phyloP scores from a whole-genome alignment of 2,113 vertebrate species.

The Cebidichthys violaceus region DNA sequence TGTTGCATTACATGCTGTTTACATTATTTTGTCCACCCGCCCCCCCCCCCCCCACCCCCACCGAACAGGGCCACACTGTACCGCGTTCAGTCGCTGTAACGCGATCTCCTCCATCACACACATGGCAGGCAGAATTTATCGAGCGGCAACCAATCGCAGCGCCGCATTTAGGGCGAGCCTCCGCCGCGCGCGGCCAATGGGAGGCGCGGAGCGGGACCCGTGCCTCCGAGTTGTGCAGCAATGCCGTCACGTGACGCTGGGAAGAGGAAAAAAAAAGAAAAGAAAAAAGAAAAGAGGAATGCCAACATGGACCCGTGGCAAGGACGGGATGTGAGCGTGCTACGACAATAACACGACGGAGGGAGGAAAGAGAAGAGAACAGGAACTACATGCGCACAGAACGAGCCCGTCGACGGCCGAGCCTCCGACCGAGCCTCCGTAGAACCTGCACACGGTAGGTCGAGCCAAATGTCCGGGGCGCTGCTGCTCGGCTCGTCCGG shows the following conservation, averaged over 20 bases:
- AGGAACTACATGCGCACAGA: neutral
- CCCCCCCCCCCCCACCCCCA: too few relatives aligned
- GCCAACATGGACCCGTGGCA: constrained; percentile 88
- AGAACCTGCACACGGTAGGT: constrained; percentile 59
- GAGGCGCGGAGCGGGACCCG: constrained; percentile 37
- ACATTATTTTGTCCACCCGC: neutral
- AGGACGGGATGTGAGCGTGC: constrained; percentile 77
- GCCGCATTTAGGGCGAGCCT: constrained; percentile 81
- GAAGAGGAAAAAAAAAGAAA: too few relatives aligned
- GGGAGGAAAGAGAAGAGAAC: neutral
- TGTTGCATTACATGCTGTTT: neutral
- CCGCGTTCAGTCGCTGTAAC: neutral
- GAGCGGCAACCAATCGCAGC: constrained; percentile 75
- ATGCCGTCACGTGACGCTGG: constrained; percentile 83
- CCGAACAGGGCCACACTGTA: constrained; percentile 26
- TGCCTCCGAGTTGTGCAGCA: constrained; percentile 81
- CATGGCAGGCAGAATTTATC: constrained; percentile 71
- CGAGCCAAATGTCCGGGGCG: neutral
- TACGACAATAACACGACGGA: constrained; percentile 73
- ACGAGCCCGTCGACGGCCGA: constrained; percentile 31
- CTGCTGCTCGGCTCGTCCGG: neutral
- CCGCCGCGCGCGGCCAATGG: constrained; percentile 76
- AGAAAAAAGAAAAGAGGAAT: constrained; percentile 78
- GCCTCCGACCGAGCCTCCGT: neutral
- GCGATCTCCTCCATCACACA: constrained; percentile 53